A percentile compares a stretch with the other conserved stretches of the same genome.
Evolutionary conservation across 2,888 invertebrate species (phyloP).

Genomic region (Agriopis leucophaearia): DNA sequence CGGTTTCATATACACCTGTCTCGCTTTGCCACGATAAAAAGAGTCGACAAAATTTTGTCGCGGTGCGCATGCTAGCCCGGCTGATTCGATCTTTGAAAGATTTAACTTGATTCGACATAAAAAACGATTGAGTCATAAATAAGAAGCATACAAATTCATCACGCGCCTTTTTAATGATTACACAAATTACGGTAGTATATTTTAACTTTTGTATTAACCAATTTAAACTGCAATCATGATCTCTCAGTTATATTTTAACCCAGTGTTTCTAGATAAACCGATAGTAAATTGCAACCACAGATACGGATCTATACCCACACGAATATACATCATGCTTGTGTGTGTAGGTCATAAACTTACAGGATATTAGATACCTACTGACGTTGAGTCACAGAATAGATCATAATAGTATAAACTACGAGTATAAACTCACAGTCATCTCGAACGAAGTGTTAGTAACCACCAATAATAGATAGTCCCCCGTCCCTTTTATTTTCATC

Average conservation of each 20-base stretch:
- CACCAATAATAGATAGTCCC: too few relatives aligned
- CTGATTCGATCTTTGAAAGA: too few relatives aligned
- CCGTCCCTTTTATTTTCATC: too few relatives aligned
- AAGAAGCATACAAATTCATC: too few relatives aligned
- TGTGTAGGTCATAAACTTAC: constrained; percentile 5
- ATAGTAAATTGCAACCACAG: constrained; percentile 33
- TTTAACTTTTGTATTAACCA: neutral
- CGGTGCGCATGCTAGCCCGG: too few relatives aligned
- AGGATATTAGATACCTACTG: constrained; percentile 5
- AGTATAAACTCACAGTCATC: neutral
- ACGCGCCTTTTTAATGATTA: neutral
- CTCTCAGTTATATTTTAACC: constrained; percentile 19
- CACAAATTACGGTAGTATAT: neutral
- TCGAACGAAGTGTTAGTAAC: constrained; percentile 5
- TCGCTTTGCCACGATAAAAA: too few relatives aligned
- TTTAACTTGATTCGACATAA: too few relatives aligned
- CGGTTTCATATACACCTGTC: too few relatives aligned
- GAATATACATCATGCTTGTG: neutral
- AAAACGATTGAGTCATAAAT: too few relatives aligned
- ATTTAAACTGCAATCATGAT: constrained; percentile 4
- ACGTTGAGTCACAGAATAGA: neutral
- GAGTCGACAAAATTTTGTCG: too few relatives aligned
- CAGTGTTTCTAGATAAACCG: neutral
- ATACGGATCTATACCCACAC: constrained; percentile 17
- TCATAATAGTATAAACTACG: neutral